Conservation (phyloP, 2,113 vertebrate genomes). For the Nothoprocta pentlandii region DNA sequence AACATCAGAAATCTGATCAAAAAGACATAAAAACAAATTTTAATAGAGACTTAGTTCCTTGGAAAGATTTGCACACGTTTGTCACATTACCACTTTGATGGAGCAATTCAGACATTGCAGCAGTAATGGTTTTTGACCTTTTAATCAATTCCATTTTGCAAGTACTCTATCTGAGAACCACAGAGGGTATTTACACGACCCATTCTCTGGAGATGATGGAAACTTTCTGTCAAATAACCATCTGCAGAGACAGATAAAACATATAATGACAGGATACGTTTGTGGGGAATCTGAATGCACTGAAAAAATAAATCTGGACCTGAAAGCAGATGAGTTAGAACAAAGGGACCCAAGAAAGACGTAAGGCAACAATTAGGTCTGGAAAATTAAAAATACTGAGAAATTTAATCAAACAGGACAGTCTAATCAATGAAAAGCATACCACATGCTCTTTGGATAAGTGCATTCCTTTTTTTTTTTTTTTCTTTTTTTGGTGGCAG, state of each 20-base stretch:
- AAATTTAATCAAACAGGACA: conserved; percentile 76
- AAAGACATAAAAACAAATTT: neutral
- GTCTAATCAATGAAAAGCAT: conserved; percentile 78
- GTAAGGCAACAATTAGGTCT: conserved; percentile 60
- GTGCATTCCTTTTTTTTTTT: conserved; percentile 57
- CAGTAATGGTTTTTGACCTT: conserved; percentile 50
- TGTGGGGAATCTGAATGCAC: conserved; percentile 39
- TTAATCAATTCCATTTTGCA: conserved; percentile 64
- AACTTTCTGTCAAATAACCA: conserved; percentile 65
- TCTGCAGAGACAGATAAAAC: conserved; percentile 58
- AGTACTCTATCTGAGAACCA: conserved; percentile 33
- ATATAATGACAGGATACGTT: conserved; percentile 62
- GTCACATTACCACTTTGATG: conserved; percentile 42
- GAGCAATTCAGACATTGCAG: conserved; percentile 18
- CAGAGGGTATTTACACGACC: conserved; percentile 12
- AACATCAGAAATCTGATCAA: neutral
- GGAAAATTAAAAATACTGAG: conserved; percentile 69
- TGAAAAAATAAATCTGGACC: conserved; percentile 54
- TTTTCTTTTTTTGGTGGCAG: neutral
- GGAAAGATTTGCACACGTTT: conserved; percentile 34
- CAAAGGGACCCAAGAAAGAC: conserved; percentile 58
- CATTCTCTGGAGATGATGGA: conserved; percentile 27
- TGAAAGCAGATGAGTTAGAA: conserved; percentile 71
- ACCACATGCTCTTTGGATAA: conserved; percentile 67
- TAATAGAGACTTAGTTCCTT: neutral